These are phyloP conservation scores for Hymenopus coronatus DNA, from an alignment of 2,888 invertebrate genomes.

Conservation along the genomic window DNA sequence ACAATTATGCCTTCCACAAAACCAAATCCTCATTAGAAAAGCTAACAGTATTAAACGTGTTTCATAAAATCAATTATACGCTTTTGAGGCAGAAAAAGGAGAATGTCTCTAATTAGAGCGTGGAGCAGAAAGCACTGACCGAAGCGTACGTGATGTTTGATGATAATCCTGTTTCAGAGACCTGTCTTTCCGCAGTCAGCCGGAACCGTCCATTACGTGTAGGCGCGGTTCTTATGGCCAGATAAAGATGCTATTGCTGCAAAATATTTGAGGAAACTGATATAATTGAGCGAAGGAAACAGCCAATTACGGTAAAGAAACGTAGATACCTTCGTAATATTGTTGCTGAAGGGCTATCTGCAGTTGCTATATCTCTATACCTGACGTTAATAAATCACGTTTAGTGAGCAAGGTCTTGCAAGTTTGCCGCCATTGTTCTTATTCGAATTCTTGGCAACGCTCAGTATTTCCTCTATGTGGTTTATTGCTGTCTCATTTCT, in stretches of 20 bases:
- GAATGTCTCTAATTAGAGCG: not conserved
- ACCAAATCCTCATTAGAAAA: not conserved
- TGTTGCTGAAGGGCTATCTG: not conserved
- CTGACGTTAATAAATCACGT: not conserved
- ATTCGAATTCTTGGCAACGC: no score
- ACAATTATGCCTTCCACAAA: not conserved
- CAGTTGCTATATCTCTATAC: not conserved
- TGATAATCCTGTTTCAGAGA: not conserved
- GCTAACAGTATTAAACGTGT: not conserved
- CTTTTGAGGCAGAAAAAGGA: not conserved
- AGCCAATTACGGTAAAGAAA: not conserved
- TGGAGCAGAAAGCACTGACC: not conserved
- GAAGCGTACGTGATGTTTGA: not conserved
- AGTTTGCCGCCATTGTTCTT: no score
- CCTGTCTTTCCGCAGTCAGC: not conserved
- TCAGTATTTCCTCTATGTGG: no score
- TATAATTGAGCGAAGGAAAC: not conserved
- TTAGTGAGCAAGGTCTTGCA: not conserved
- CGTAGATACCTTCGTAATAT: not conserved
- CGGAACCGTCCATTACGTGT: not conserved
- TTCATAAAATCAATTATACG: not conserved
- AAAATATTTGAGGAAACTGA: not conserved
- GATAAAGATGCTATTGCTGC: not conserved
- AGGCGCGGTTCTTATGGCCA: not conserved
- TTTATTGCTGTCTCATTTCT: no score